Conservation (phyloP, 2,113 vertebrate genomes). For the Amphiprion ocellaris region DNA sequence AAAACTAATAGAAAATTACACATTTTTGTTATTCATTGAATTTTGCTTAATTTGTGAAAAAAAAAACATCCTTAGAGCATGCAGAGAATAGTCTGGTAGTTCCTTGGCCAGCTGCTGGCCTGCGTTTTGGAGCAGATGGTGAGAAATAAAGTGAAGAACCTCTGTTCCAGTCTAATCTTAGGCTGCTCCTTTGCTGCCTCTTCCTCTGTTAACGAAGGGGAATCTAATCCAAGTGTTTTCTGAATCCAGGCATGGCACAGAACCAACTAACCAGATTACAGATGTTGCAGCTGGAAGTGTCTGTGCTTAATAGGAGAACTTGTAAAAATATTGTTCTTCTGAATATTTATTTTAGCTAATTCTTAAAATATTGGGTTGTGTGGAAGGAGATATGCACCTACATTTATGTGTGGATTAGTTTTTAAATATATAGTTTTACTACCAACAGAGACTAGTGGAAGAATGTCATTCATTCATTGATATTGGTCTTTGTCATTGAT, state of each 20-base stretch:
- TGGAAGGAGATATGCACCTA: neutral
- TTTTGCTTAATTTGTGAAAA: neutral
- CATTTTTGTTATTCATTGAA: conserved; percentile 12
- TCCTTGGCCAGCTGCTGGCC: conserved; percentile 1
- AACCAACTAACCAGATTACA: conserved; percentile 45
- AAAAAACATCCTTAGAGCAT: neutral
- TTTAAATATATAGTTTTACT: neutral
- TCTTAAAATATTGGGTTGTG: neutral
- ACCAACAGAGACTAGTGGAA: neutral
- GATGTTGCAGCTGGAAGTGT: neutral
- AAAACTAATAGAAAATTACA: neutral
- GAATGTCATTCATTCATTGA: conserved; percentile 39
- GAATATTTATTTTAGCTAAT: conserved; percentile 1
- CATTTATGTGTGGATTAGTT: neutral
- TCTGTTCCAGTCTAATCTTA: conserved; percentile 17
- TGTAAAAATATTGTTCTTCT: conserved; percentile 8
- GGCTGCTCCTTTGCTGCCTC: neutral
- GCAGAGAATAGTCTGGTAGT: neutral
- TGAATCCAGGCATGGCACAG: conserved; percentile 22
- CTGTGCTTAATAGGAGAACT: conserved; percentile 2
- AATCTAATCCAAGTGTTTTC: conserved; percentile 40
- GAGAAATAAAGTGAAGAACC: conserved; percentile 17
- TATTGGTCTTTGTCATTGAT: conserved; percentile 38
- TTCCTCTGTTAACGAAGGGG: conserved; percentile 17
- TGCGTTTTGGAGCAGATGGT: conserved; percentile 8